These are phyloP conservation scores for Isurus oxyrinchus DNA, from an alignment of 2,113 vertebrate genomes.

Conservation along the genomic window DNA sequence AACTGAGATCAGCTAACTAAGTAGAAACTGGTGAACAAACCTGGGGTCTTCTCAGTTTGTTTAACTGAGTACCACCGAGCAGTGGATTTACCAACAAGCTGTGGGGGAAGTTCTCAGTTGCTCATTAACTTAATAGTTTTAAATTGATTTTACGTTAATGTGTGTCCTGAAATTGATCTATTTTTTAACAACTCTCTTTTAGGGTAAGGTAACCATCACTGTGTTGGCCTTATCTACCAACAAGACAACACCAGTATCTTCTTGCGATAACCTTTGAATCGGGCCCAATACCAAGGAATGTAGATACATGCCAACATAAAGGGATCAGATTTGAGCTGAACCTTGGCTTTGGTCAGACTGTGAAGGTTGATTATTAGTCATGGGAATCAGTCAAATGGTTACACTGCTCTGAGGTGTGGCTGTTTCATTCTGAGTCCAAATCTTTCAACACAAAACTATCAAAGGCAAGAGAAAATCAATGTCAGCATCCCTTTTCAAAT, in stretches of 20 bases:
- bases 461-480: conserved; percentile 34
- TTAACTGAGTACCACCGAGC: neutral
- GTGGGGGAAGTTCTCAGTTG: neutral
- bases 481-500: neutral
- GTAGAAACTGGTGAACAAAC: neutral
- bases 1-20: conserved; percentile 11
- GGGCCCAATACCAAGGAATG: neutral
- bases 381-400: conserved; percentile 12
- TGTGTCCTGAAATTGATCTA: neutral
- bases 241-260: neutral
- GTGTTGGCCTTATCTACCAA: neutral
- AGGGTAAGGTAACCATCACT: neutral
- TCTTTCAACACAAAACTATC: conserved; percentile 31
- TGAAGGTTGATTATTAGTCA: neutral
- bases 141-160: neutral
- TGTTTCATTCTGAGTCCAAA: conserved; percentile 16
- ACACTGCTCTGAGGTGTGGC: conserved; percentile 13
- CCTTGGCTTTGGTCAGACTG: neutral
- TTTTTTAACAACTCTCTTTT: neutral
- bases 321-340: neutral
- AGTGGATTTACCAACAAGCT: neutral
- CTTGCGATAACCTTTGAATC: conserved; percentile 18
- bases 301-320: neutral
- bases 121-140: neutral
- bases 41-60: neutral